These are phyloP conservation scores for Ceratoteleas bidentatus DNA, from an alignment of 1,140 invertebrate species.

Conservation along the genomic window DNA sequence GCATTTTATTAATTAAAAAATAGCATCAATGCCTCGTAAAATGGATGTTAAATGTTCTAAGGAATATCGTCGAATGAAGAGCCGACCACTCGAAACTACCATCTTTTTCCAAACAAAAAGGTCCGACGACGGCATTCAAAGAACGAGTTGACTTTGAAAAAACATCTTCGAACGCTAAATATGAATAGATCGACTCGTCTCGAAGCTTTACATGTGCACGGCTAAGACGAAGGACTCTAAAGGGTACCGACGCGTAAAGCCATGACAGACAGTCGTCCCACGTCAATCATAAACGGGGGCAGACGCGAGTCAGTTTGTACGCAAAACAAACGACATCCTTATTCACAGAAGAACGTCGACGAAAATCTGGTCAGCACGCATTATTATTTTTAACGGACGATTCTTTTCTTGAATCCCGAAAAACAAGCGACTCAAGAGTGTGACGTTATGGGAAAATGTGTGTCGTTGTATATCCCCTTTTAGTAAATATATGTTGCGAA, in stretches of 20 bases:
- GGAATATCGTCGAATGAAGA: too few species aligned
- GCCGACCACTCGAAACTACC: neutral
- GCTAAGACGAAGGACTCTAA: slow-evolving; percentile 45
- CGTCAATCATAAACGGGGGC: slow-evolving; percentile 66
- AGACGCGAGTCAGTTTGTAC: slow-evolving; percentile 61
- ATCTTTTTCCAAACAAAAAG: neutral
- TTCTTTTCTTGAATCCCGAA: neutral
- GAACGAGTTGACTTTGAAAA: slow-evolving; percentile 15
- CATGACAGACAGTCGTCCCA: slow-evolving; percentile 64
- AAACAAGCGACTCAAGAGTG: too few species aligned
- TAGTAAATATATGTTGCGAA: too few species aligned
- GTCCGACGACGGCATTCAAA: neutral
- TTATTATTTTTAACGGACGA: slow-evolving; percentile 54
- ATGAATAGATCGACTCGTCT: slow-evolving; percentile 50
- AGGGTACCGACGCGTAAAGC: slow-evolving; percentile 64
- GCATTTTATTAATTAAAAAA: too few species aligned
- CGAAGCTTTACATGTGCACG: slow-evolving; percentile 62
- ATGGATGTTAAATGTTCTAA: too few species aligned
- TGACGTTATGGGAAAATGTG: too few species aligned
- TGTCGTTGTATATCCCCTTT: too few species aligned
- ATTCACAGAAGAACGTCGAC: slow-evolving; percentile 39
- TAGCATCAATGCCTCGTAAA: too few species aligned
- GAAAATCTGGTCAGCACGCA: slow-evolving; percentile 58
- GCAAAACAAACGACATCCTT: slow-evolving; percentile 66
- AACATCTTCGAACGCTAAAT: slow-evolving; percentile 30